Conservation (phyloP, 2,113 vertebrate species). For the Lophotis ruficrista region DNA sequence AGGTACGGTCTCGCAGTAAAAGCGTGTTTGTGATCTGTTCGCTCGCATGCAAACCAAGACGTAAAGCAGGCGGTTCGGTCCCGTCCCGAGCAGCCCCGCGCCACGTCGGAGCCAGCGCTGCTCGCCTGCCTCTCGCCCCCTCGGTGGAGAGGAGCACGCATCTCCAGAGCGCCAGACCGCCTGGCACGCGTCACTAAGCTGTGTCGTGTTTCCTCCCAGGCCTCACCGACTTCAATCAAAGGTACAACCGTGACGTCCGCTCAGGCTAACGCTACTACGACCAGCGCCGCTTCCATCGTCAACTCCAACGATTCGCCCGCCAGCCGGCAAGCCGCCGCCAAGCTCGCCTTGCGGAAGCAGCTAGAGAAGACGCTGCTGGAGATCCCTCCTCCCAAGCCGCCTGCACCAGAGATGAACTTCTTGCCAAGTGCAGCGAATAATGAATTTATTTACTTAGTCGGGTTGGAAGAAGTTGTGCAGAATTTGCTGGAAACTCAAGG, state of each 20-base stretch:
- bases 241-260: constrained; percentile 75
- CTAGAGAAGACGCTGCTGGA: constrained; percentile 96
- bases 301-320: constrained; percentile 87
- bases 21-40: background rate
- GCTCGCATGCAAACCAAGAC: background rate
- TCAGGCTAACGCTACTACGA: constrained; percentile 69
- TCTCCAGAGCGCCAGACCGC: accelerated
- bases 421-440: constrained; percentile 96
- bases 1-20: too few species aligned
- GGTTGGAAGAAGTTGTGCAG: constrained; percentile 96
- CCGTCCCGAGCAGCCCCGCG: background rate
- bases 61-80: accelerated
- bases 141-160: background rate
- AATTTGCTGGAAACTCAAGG: constrained; percentile 95
- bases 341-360: constrained; percentile 94
- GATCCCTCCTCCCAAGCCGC: constrained; percentile 95
- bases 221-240: constrained; percentile 87
- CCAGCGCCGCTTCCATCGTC: constrained; percentile 67
- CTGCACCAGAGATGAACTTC: constrained; percentile 93
- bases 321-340: constrained; percentile 92
- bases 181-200: background rate
- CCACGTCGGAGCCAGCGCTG: accelerated
- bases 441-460: constrained; percentile 97
- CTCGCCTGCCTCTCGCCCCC: background rate
- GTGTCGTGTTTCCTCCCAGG: constrained; percentile 59